A percentile compares a stretch with the other conserved stretches of the same genome.
Evolutionary conservation across 2,888 invertebrate species (phyloP).

Genomic region (Ormia ochracea): DNA sequence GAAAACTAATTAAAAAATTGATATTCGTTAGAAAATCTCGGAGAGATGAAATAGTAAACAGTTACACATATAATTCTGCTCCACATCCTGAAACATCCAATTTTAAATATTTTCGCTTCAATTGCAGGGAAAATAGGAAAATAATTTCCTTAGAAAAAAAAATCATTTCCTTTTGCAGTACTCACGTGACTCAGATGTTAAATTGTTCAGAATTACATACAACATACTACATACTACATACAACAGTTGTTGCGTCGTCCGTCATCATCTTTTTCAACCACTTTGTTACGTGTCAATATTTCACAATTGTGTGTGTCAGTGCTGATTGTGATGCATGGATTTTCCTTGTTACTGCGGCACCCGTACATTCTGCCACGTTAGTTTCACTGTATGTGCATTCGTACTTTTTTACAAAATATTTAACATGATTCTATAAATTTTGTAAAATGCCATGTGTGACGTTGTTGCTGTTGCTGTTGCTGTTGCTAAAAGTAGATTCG

Average conservation of each 20-base stretch:
- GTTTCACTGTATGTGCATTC: background rate
- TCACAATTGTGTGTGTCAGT: conserved; percentile 75
- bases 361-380: background rate
- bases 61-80: too few species aligned
- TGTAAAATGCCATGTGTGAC: conserved; percentile 45
- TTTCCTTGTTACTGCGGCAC: conserved; percentile 9
- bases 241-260: conserved; percentile 36
- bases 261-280: conserved; percentile 33
- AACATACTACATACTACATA: too few species aligned
- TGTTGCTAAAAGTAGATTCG: background rate
- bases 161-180: background rate
- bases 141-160: background rate
- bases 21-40: too few species aligned
- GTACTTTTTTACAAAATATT: conserved; percentile 47
- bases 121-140: too few species aligned
- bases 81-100: too few species aligned
- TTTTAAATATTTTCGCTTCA: too few species aligned
- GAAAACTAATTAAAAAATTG: too few species aligned
- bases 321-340: conserved; percentile 64
- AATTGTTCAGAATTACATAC: conserved; percentile 2
- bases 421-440: conserved; percentile 58
- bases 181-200: conserved; percentile 48
- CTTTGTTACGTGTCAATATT: conserved; percentile 71
- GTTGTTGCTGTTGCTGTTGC: conserved; percentile 1
- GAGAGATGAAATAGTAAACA: too few species aligned